Evolutionary conservation across 2,888 invertebrate genomes (phyloP).

Genomic region (Spisula solida): DNA sequence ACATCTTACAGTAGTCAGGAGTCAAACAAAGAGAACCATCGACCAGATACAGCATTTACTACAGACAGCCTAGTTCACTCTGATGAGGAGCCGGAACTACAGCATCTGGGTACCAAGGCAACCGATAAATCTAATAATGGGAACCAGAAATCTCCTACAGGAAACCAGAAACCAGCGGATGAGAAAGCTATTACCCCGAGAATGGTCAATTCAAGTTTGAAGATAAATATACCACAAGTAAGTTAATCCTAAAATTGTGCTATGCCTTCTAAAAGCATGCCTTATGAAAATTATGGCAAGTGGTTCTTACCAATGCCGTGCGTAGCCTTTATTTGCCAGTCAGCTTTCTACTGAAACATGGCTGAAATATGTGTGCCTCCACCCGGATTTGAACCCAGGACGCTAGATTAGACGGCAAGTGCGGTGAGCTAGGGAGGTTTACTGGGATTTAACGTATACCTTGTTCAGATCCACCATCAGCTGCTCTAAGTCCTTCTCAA

Average conservation of each 20-base stretch:
- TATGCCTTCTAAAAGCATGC: too few relatives aligned
- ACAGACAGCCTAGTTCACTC: slow-evolving; percentile 53
- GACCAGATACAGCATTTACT: slow-evolving; percentile 40
- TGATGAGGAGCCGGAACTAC: slow-evolving; percentile 70
- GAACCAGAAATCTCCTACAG: slow-evolving; percentile 12
- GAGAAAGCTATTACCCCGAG: neutral
- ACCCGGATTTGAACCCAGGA: too few relatives aligned
- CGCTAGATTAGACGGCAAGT: too few relatives aligned
- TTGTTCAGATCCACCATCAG: too few relatives aligned
- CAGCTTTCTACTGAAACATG: too few relatives aligned
- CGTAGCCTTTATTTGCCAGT: too few relatives aligned
- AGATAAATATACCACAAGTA: slow-evolving; percentile 70
- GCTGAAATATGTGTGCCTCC: too few relatives aligned
- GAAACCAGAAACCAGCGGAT: neutral
- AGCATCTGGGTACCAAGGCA: slow-evolving; percentile 48
- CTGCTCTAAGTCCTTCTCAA: too few relatives aligned
- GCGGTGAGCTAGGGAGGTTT: too few relatives aligned
- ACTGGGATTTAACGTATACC: too few relatives aligned
- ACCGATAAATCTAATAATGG: slow-evolving; percentile 6
- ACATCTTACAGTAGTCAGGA: neutral
- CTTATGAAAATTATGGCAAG: too few relatives aligned
- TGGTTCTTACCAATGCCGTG: too few relatives aligned
- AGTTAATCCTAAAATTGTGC: neutral
- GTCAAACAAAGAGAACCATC: slow-evolving; percentile 38
- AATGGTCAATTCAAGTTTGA: slow-evolving; percentile 57